Percentiles rank a stretch among this genome's conserved stretches.
Evolutionary conservation across 2,797 vertebrate genomes (phyloP).

Genomic region (Poeciliopsis turneri): DNA sequence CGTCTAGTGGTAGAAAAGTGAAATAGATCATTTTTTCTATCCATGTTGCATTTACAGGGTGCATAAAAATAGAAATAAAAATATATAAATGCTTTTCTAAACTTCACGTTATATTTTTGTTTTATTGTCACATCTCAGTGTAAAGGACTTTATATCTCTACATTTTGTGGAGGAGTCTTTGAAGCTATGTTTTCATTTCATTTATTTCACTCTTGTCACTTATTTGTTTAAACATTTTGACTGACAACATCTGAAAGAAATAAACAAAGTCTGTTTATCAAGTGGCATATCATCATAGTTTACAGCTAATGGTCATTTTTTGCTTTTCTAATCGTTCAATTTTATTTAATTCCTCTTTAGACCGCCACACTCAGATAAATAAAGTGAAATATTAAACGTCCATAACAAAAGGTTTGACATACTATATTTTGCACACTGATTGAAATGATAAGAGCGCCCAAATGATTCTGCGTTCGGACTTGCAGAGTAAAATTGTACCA

Average conservation of each 20-base stretch:
- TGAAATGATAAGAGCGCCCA: not conserved
- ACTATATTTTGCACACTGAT: not conserved
- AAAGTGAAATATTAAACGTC: not conserved
- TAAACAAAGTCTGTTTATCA: not conserved
- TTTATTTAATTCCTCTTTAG: not conserved
- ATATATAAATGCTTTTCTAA: not conserved
- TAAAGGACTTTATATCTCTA: not conserved
- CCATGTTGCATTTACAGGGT: not conserved
- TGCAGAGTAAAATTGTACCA: not conserved
- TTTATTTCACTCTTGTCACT: not conserved
- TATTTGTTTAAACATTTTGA: not conserved
- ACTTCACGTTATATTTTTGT: too few species aligned
- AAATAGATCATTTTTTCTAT: not conserved
- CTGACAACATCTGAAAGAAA: not conserved
- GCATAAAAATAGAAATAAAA: too few species aligned
- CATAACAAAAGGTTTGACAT: not conserved
- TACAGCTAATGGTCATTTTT: not conserved
- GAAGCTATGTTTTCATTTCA: not conserved
- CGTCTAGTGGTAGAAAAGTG: slow-evolving; percentile 10
- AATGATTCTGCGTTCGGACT: not conserved
- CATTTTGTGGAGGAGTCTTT: not conserved
- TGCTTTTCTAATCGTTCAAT: not conserved
- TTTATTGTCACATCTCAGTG: not conserved
- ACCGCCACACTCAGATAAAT: not conserved
- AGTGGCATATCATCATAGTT: not conserved